Conservation (phyloP, 1,140 invertebrate species). For the Samia ricini region DNA sequence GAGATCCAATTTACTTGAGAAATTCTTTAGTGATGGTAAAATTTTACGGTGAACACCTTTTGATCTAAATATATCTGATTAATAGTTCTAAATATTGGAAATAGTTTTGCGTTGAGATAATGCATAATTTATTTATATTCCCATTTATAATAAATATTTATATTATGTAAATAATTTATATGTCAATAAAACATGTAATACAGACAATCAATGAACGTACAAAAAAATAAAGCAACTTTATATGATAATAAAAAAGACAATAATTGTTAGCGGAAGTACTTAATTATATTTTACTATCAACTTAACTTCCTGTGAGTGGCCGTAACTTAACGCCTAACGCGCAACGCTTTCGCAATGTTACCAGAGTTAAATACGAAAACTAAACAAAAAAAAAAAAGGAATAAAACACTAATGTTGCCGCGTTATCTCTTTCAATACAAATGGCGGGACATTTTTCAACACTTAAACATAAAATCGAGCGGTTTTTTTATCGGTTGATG, state of each 20-base stretch:
- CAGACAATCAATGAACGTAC: neutral
- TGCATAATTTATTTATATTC: neutral
- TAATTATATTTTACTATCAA: conserved; percentile 40
- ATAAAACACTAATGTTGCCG: conserved; percentile 22
- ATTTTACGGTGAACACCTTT: too few species aligned
- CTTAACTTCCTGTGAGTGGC: conserved; percentile 26
- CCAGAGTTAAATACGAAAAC: conserved; percentile 41
- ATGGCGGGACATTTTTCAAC: conserved; percentile 46
- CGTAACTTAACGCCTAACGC: conserved; percentile 21
- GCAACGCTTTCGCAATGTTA: conserved; percentile 30
- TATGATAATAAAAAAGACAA: neutral
- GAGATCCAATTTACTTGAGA: neutral
- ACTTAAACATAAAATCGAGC: conserved; percentile 49
- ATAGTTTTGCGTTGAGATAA: neutral
- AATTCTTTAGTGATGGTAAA: neutral
- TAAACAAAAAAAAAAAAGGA: conserved; percentile 19
- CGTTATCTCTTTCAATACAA: conserved; percentile 38
- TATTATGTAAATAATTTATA: neutral
- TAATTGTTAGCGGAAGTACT: conserved; percentile 26
- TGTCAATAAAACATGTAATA: neutral
- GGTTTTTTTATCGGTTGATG: conserved; percentile 48
- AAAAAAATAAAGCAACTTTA: conserved; percentile 2
- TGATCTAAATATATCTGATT: neutral
- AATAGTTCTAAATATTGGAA: neutral
- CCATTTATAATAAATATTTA: neutral